These are phyloP conservation scores for Chloroclysta siterata DNA, from an alignment of 2,888 invertebrate species.

Conservation along the genomic window DNA sequence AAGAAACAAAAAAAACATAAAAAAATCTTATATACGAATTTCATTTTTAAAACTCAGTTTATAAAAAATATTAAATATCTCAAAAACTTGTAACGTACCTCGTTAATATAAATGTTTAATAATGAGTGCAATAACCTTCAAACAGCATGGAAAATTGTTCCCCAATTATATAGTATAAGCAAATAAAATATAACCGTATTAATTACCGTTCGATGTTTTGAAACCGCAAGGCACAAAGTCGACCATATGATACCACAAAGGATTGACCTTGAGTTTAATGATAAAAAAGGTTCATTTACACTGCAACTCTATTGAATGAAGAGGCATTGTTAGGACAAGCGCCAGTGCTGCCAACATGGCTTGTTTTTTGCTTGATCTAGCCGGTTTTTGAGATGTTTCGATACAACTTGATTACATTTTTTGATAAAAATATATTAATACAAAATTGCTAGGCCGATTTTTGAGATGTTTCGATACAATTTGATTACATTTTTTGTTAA, in stretches of 20 bases:
- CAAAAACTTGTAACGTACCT: too few species aligned
- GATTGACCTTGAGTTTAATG: constrained; percentile 79
- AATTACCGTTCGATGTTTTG: constrained; percentile 31
- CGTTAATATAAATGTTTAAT: too few species aligned
- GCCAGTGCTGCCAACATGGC: constrained; percentile 40
- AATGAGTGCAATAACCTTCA: constrained; percentile 6
- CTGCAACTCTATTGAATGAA: constrained; percentile 77
- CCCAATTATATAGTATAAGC: constrained; percentile 21
- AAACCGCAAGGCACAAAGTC: constrained; percentile 37
- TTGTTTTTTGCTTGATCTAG: neutral
- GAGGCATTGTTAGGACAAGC: constrained; percentile 71
- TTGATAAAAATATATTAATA: too few species aligned
- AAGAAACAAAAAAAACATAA: too few species aligned
- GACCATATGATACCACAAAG: constrained; percentile 67
- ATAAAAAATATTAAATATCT: too few species aligned
- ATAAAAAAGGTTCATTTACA: constrained; percentile 84
- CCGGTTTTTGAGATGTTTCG: neutral
- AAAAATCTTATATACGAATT: too few species aligned
- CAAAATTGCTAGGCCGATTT: neutral
- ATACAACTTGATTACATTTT: too few species aligned
- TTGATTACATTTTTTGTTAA: too few species aligned
- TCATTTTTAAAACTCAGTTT: too few species aligned
- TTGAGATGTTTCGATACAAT: neutral
- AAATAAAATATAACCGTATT: constrained; percentile 29
- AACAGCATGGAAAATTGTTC: constrained; percentile 22